phyloP scores from a whole-genome alignment of 2,113 vertebrate genomes.

The Noctilio leporinus region DNA sequence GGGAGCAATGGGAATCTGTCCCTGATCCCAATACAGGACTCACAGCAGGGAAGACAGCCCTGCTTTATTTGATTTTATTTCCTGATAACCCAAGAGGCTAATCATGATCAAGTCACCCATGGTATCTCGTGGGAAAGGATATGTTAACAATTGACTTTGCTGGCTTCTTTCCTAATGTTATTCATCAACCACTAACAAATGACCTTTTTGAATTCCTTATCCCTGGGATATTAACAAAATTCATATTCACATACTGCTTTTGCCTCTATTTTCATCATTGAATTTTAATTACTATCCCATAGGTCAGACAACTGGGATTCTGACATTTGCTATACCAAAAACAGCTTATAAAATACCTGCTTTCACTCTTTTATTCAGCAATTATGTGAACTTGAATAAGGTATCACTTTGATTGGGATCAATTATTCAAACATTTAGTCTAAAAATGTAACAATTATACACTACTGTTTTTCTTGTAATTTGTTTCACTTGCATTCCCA shows the following conservation, averaged over 20 bases:
- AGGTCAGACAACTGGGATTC: neutral
- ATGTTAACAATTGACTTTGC: neutral
- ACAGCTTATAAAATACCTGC: neutral
- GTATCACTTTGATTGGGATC: neutral
- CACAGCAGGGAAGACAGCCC: neutral
- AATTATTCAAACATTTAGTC: neutral
- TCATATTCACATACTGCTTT: neutral
- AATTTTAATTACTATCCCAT: neutral
- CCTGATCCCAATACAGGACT: neutral
- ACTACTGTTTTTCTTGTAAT: neutral
- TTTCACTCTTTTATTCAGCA: neutral
- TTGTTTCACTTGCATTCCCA: neutral
- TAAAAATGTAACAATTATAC: neutral
- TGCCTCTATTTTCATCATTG: neutral
- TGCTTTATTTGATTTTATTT: slow-evolving; percentile 16
- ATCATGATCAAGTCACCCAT: neutral
- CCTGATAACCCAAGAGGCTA: neutral
- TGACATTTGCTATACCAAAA: neutral
- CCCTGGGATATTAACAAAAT: neutral
- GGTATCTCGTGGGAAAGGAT: neutral
- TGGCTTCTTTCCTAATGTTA: neutral
- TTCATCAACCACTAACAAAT: neutral
- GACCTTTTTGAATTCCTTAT: slow-evolving; percentile 17
- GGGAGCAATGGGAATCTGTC: neutral
- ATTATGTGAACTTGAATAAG: neutral